Conservation (phyloP, 2,113 vertebrate genomes). For the Osmerus mordax region DNA sequence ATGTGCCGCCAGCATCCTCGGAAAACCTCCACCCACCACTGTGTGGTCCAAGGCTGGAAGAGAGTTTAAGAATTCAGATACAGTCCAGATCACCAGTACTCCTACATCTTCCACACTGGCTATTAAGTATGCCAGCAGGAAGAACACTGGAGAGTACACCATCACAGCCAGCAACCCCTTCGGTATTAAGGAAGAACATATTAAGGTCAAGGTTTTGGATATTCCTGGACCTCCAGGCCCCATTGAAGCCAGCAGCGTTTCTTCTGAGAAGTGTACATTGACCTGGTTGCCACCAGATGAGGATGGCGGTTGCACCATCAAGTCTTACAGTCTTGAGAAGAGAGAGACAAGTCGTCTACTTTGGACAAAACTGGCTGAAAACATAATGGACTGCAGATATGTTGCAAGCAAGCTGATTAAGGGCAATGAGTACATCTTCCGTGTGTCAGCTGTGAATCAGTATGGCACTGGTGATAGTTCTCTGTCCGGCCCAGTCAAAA, state of each 20-base stretch:
- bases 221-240: constrained; percentile 94
- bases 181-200: constrained; percentile 89
- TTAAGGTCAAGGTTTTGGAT: constrained; percentile 94
- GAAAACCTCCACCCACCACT: constrained; percentile 92
- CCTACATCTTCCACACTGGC: constrained; percentile 87
- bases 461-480: constrained; percentile 89
- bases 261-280: constrained; percentile 93
- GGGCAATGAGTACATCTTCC: constrained; percentile 98
- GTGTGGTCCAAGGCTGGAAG: constrained; percentile 94
- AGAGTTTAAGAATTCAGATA: constrained; percentile 90
- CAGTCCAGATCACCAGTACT: constrained; percentile 81
- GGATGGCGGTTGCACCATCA: constrained; percentile 90
- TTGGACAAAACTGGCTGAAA: constrained; percentile 93
- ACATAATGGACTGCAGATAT: constrained; percentile 86
- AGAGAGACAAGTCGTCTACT: constrained; percentile 96
- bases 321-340: constrained; percentile 94
- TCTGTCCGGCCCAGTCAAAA: constrained; percentile 90
- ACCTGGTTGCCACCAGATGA: constrained; percentile 94
- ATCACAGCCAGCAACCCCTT: constrained; percentile 97
- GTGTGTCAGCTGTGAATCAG: constrained; percentile 91
- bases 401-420: constrained; percentile 90
- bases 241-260: constrained; percentile 89
- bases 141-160: constrained; percentile 94
- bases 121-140: constrained; percentile 90
- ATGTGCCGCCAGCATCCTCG: constrained; percentile 88